Evolutionary conservation across 2,888 invertebrate species (phyloP).

Genomic region (Subacronicta megacephala): DNA sequence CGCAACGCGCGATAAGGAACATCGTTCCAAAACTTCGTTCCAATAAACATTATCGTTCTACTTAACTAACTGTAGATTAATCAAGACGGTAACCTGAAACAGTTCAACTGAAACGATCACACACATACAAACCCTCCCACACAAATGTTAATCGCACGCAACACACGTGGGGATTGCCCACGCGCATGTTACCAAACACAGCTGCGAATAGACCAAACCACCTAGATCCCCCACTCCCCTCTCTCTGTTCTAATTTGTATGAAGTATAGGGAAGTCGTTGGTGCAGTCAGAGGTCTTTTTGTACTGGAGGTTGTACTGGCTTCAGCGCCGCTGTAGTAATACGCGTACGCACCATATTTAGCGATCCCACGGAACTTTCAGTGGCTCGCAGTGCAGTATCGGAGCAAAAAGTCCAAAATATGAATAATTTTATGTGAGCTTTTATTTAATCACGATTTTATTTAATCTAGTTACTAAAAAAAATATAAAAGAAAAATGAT

Average conservation of each 20-base stretch:
- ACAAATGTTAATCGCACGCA: constrained; percentile 45
- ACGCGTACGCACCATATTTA: constrained; percentile 74
- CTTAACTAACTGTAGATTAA: constrained; percentile 36
- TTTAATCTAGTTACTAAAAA: too few relatives aligned
- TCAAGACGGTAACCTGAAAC: constrained; percentile 19
- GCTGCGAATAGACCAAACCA: constrained; percentile 37
- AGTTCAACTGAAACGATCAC: constrained; percentile 35
- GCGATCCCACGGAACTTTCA: constrained; percentile 62
- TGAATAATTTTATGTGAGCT: too few relatives aligned
- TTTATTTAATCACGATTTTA: too few relatives aligned
- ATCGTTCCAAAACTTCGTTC: too few relatives aligned
- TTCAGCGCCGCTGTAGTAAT: constrained; percentile 62
- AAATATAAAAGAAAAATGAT: too few relatives aligned
- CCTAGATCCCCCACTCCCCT: constrained; percentile 31
- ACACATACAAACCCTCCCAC: constrained; percentile 53
- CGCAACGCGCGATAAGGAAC: too few relatives aligned
- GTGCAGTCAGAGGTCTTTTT: constrained; percentile 38
- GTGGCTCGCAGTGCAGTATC: constrained; percentile 61
- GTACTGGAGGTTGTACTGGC: constrained; percentile 57
- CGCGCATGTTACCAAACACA: constrained; percentile 59
- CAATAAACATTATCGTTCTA: background rate
- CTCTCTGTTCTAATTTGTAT: constrained; percentile 13
- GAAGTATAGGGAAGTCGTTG: background rate
- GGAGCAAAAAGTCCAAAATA: constrained; percentile 48
- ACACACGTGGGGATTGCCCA: constrained; percentile 60